Base-by-base conservation (phyloP, 2,113 vertebrate species). In the Notechis scutatus region DNA sequence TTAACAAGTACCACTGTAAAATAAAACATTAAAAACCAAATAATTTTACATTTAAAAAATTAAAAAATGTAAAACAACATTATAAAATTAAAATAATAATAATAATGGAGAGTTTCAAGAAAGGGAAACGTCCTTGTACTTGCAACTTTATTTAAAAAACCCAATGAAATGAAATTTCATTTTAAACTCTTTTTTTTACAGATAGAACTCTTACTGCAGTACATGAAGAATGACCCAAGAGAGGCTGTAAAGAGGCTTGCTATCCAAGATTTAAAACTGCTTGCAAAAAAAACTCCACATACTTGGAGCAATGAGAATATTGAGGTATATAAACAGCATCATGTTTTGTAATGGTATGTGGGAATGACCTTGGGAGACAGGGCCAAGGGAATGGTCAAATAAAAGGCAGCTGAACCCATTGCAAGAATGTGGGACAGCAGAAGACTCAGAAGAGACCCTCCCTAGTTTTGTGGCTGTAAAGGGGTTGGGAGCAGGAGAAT, bases 261-360 rank as follows among this genome's bases (percentile, higher is more conserved):
- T 42, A 98, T 99, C 91, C 98, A 99, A 93, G 99, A 99, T 95
- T 96, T 99, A 74, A 99, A 99, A 93, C 96, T 99, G 54, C 95
- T 99, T 96, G 99, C 99, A 87, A 99, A 97, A 96, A 99, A 99
- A 97, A 99, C 99, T 47, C 99, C 99, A 55, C 99, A 99, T 94
- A 98, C 99, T 0, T 99, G 99, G 99, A 99, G 96, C 94, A 98
- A 97, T 97, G 98, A 99, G 95, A 99, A 99, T 95, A 99, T 99
- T 95, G 99, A 99, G 98, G 99, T 99, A 95, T 92, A 0, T 85
- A 85, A 0, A 0, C 23, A 94, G 23, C 57, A 88, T 3, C 74
- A 81, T 81, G 34, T 81, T 81, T 81, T 81, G 74, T 81, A 81
- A 81, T 42, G 18, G 34, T 81, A 42, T 42, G 74, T 42, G 34